Base-by-base conservation (phyloP, 2,888 invertebrate genomes). In the Conops quadrifasciatus region DNA sequence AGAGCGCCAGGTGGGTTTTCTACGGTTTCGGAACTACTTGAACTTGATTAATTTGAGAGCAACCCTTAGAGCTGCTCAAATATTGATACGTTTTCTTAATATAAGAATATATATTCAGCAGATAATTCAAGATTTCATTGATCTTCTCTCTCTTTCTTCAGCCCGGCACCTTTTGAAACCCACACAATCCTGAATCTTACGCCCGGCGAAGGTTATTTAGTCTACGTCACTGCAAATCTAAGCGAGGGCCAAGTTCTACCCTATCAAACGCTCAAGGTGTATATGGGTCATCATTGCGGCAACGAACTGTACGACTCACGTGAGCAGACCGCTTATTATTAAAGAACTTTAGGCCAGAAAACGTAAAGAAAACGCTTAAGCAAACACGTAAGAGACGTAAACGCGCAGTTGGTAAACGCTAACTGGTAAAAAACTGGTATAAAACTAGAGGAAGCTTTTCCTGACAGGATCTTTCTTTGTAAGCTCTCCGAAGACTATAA, bases 161-260 rank as follows among this genome's bases (percentile, higher is more conserved):
- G 89, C 69, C 80, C 79, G 30, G 71, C 70, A 72, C 78, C 82
- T 71, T 85, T 88, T n/a, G 85, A 89, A 75, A 87, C 87, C 21
- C 81, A 82, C 56, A 82, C 83, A 24, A 82, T 84, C 24, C 82
- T 84, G 7, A 87, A 88, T 71, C 80, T 90, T 49, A 86, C 85
- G 70, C 87, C 89, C 1, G 88, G 88, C 13, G 87, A 86, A 75
- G 86, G 84, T 47, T 90, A 90, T 76, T 85, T 88, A 53, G 85
- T 90, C 19, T 89, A 90, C 79, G 88, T 90, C 13, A 89, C 89
- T 0, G 87, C 89, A 2, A 88, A 87, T 73, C 87, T 89, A 71
- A 86, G 86, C 58, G 87, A 87, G 78, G 89, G 89, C 24, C 88
- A 87, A 77, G 87, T 88, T 2, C 78, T 90, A 63, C 89, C 89